Percentiles rank a stretch among this genome's conserved stretches.
These are phyloP conservation scores for Litoditis marina DNA, from an alignment of 2,888 invertebrate species.

Conservation along the genomic window DNA sequence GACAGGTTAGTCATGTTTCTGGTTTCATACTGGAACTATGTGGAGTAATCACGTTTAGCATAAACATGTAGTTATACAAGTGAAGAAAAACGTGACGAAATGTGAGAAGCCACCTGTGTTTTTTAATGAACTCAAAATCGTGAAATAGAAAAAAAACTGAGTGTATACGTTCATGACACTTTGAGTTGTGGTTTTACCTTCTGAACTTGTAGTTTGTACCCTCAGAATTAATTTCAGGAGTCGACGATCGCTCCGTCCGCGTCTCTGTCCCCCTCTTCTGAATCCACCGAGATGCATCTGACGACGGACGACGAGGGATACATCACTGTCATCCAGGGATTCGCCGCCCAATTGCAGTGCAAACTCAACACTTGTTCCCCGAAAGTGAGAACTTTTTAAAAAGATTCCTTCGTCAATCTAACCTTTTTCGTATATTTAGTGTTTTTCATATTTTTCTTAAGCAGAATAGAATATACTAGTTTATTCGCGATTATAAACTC, in stretches of 20 bases:
- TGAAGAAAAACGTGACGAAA: too few relatives aligned
- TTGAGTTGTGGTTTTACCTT: conserved; percentile 10
- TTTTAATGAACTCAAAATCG: neutral
- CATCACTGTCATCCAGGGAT: conserved; percentile 55
- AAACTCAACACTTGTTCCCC: conserved; percentile 49
- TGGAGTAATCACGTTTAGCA: too few relatives aligned
- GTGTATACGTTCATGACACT: neutral
- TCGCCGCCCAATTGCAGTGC: conserved; percentile 56
- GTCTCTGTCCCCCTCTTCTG: neutral
- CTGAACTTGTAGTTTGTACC: too few relatives aligned
- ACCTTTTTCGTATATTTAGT: too few relatives aligned
- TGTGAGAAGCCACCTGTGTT: neutral
- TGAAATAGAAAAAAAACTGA: neutral
- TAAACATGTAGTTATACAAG: too few relatives aligned
- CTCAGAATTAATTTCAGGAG: too few relatives aligned
- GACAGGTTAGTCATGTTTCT: too few relatives aligned
- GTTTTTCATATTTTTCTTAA: too few relatives aligned
- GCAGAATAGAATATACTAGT: too few relatives aligned
- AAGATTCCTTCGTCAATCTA: too few relatives aligned
- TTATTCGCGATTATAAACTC: too few relatives aligned
- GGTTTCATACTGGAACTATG: too few relatives aligned
- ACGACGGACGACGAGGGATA: conserved; percentile 44
- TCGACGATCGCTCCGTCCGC: conserved; percentile 4
- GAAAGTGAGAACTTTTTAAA: conserved; percentile 20
- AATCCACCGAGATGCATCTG: conserved; percentile 21